Percentiles rank a stretch among this genome's conserved stretches.
Evolutionary conservation across 2,797 vertebrate species (phyloP).

Genomic region (Leuciscus waleckii): DNA sequence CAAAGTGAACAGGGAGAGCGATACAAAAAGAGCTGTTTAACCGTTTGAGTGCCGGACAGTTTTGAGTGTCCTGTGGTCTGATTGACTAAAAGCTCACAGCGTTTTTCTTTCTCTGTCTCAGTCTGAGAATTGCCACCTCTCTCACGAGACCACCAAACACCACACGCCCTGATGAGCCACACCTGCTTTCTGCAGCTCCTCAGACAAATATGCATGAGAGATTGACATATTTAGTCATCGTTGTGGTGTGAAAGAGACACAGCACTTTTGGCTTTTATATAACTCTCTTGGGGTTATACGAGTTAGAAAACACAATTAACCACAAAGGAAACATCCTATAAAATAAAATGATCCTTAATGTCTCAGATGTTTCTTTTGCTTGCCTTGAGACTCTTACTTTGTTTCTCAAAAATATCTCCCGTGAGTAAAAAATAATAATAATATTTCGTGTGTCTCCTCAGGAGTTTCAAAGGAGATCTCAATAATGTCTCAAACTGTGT

Average conservation of each 20-base stretch:
- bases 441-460: not conserved
- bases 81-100: constrained; percentile 73
- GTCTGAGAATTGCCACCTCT: constrained; percentile 64
- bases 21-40: constrained; percentile 79
- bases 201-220: not conserved
- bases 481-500: not conserved
- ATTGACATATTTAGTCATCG: constrained; percentile 22
- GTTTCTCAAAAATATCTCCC: no score
- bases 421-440: not conserved
- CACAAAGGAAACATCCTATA: not conserved
- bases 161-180: constrained; percentile 20
- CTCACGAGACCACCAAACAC: constrained; percentile 53
- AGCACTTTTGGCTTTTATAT: not conserved
- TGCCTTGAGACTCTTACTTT: not conserved
- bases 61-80: constrained; percentile 77
- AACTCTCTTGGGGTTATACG: not conserved
- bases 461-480: not conserved
- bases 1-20: constrained; percentile 50
- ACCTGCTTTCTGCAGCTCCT: constrained; percentile 32
- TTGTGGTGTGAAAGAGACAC: constrained; percentile 34
- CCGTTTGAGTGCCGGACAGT: constrained; percentile 78
- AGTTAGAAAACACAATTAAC: not conserved
- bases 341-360: not conserved
- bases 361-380: not conserved
- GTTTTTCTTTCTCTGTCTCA: constrained; percentile 69